Evolutionary conservation across 2,888 invertebrate genomes (phyloP).

Genomic region (Spilarctia lutea): DNA sequence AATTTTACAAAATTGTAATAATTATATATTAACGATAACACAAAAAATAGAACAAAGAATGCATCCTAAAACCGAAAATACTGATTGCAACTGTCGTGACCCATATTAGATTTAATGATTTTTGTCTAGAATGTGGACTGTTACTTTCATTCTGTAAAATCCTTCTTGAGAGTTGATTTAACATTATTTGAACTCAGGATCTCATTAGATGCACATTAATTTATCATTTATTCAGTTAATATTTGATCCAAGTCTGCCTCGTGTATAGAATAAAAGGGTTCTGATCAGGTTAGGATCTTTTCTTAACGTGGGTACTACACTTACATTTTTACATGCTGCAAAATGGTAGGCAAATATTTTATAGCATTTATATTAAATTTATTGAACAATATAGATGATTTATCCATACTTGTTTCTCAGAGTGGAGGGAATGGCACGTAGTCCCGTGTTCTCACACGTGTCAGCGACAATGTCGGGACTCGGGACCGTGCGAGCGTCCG

Average conservation of each 20-base stretch:
- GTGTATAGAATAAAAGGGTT: neutral
- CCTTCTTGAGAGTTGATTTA: neutral
- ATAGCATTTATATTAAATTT: too few relatives aligned
- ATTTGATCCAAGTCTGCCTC: neutral
- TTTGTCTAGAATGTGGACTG: too few relatives aligned
- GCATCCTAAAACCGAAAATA: too few relatives aligned
- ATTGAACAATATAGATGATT: too few relatives aligned
- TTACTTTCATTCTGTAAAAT: too few relatives aligned
- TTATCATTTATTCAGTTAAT: neutral
- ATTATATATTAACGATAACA: too few relatives aligned
- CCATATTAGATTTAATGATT: too few relatives aligned
- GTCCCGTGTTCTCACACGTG: conserved; percentile 94
- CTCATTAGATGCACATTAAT: neutral
- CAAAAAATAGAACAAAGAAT: too few relatives aligned
- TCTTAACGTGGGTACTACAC: too few relatives aligned
- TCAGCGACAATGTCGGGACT: conserved; percentile 93
- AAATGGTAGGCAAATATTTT: too few relatives aligned
- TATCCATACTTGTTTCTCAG: conserved; percentile 52
- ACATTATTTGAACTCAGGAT: neutral
- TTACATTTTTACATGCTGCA: neutral
- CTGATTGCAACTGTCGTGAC: too few relatives aligned
- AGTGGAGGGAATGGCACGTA: conserved; percentile 87
- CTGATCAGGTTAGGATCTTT: neutral
- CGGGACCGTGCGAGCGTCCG: conserved; percentile 91
- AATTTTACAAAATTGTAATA: too few relatives aligned